Evolutionary conservation across 2,113 vertebrate species (phyloP), one percentile per base, ranked within the genome.

Genomic region (Mesocricetus auratus): DNA sequence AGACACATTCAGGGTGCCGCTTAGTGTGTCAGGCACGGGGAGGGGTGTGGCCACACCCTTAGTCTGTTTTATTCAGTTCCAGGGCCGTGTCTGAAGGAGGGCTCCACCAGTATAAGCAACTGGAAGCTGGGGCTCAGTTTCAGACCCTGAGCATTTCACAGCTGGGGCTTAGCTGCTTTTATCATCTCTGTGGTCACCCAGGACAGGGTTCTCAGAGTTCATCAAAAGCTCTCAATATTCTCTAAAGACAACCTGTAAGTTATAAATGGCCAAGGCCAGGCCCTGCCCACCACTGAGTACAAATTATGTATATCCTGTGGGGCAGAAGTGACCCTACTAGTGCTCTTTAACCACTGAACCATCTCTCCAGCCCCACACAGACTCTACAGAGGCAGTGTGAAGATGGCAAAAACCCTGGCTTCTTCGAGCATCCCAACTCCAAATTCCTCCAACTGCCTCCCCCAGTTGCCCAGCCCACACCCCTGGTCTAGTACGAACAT

Each of bases 291-390:
- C 0, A 53, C 1, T 3, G 31, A 50, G 33, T 12, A 39, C 17
- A 73, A 47, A 47, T 12, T 11, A 15, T 7, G n/a, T n/a, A 7
- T 29, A 36, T 8, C 3, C 12, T 5, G 5, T 0, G 5, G 21
- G 22, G 33, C 47, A 53, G 36, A n/a, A 64, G 8, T 5, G 36
- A 24, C 19, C 47, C n/a, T n/a, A 42, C 58, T 42, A 42, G 58
- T 10, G 39, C 58, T 83, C 56, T 17, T 17, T 85, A 85, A 68
- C 17, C 11, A 50, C 62, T 68, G 83, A 36, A 62, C 42, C 5
- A 7, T 24, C 36, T 53, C 7, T 71, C 24, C 47, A 56, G 45
- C 47, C 22, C 31, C 36, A 64, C 58, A 7, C 0, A 13, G 3
- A 15, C 26, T 45, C 7, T 58, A 33, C 7, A 33, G 39, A 50